Evolutionary conservation across 2,113 vertebrate species (phyloP).

Genomic region (Cochlearius cochlearius): DNA sequence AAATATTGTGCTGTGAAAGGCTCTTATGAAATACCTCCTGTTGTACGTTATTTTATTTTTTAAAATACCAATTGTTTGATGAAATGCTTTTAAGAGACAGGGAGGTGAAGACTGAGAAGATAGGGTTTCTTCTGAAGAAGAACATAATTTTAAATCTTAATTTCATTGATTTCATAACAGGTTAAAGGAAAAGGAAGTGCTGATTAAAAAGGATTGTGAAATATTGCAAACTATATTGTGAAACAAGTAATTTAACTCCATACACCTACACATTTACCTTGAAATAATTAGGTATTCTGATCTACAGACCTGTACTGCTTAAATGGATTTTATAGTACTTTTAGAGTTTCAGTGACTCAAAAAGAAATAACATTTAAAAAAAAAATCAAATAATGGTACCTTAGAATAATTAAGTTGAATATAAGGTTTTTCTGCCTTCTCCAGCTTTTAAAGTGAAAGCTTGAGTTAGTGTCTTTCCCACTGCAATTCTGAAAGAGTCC

Average conservation of each 20-base stretch:
- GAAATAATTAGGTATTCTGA: slow-evolving; percentile 3
- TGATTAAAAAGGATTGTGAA: background rate
- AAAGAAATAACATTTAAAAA: background rate
- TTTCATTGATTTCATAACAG: background rate
- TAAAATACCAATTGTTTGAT: background rate
- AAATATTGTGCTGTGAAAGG: background rate
- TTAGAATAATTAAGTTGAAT: background rate
- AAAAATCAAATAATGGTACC: background rate
- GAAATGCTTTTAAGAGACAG: background rate
- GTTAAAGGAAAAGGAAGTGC: background rate
- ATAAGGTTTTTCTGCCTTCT: background rate
- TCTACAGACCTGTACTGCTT: background rate
- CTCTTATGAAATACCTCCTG: background rate
- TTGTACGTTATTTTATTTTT: background rate
- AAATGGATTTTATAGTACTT: background rate
- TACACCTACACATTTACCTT: background rate
- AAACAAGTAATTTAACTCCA: background rate
- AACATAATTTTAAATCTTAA: background rate
- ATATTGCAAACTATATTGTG: background rate
- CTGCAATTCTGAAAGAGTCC: background rate
- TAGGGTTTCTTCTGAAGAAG: background rate
- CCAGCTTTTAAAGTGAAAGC: background rate
- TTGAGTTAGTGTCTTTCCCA: background rate
- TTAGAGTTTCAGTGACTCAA: background rate
- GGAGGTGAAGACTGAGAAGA: background rate